Evolutionary conservation across 2,888 invertebrate species (phyloP).

Genomic region (Patella caerulea): DNA sequence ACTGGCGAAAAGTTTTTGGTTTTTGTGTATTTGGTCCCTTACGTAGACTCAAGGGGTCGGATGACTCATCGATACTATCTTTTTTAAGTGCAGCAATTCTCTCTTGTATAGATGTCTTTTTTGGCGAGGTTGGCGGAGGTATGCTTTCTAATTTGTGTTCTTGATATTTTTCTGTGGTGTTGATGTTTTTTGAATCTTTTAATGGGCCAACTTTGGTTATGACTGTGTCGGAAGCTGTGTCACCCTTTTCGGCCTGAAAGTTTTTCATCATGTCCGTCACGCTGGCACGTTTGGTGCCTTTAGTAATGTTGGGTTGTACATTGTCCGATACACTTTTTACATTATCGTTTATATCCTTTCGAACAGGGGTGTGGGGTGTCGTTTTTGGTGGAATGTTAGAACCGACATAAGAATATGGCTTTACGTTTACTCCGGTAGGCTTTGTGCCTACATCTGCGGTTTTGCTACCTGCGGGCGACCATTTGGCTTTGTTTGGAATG

Average conservation of each 20-base stretch:
- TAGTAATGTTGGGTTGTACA: not conserved
- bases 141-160: not conserved
- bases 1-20: not conserved
- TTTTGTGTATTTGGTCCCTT: not conserved
- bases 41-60: not conserved
- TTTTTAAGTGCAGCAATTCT: not conserved
- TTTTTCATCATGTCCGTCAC: not conserved
- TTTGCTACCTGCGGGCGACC: not conserved
- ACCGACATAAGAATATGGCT: not conserved
- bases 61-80: not conserved
- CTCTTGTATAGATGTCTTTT: not conserved
- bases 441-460: not conserved
- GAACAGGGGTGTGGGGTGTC: not conserved
- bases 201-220: not conserved
- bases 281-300: not conserved
- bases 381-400: not conserved
- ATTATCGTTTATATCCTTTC: constrained; percentile 2
- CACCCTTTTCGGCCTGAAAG: not conserved
- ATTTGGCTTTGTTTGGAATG: constrained; percentile 3
- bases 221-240: not conserved
- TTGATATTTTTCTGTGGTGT: not conserved
- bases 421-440: not conserved
- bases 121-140: not conserved
- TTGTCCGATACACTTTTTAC: not conserved
- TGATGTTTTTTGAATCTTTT: not conserved